phyloP scores from a whole-genome alignment of 2,797 vertebrate species.

The Morelia viridis region DNA sequence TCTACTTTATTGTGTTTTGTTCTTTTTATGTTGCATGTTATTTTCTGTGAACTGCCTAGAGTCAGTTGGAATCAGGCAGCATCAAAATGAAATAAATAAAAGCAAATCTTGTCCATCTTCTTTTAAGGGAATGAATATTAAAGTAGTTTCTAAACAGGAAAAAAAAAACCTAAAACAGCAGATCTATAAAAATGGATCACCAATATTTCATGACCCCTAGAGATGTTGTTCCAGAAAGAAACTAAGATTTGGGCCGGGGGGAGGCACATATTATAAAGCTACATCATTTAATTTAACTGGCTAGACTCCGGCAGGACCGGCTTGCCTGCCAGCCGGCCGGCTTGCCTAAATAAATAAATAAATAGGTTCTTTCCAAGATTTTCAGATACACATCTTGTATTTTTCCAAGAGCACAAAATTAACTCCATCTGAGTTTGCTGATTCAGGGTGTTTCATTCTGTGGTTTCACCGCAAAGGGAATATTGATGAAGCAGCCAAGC shows the following conservation, averaged over 20 bases:
- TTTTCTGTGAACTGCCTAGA: not conserved
- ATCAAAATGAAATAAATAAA: not conserved
- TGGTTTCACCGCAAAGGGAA: not conserved
- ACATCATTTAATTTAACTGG: not conserved
- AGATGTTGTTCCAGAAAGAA: not conserved
- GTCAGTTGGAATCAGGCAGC: not conserved
- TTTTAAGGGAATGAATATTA: not conserved
- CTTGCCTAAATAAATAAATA: not conserved
- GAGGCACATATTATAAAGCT: not conserved
- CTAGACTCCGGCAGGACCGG: not conserved
- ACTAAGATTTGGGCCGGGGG: too few relatives aligned
- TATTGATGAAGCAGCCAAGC: not conserved
- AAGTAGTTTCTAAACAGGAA: not conserved
- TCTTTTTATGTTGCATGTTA: not conserved
- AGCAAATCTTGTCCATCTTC: not conserved
- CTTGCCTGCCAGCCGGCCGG: not conserved
- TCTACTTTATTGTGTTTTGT: not conserved
- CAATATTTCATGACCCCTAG: not conserved
- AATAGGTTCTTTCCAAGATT: not conserved
- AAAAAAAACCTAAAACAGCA: not conserved
- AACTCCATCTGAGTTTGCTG: not conserved
- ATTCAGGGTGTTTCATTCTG: slow-evolving; percentile 1
- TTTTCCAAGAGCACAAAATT: slow-evolving; percentile 14
- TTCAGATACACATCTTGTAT: not conserved
- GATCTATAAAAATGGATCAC: not conserved